Percentiles rank a stretch among this genome's conserved stretches.
phyloP scores from a whole-genome alignment of 1,140 invertebrate genomes.

The Steinernema khuongi region DNA sequence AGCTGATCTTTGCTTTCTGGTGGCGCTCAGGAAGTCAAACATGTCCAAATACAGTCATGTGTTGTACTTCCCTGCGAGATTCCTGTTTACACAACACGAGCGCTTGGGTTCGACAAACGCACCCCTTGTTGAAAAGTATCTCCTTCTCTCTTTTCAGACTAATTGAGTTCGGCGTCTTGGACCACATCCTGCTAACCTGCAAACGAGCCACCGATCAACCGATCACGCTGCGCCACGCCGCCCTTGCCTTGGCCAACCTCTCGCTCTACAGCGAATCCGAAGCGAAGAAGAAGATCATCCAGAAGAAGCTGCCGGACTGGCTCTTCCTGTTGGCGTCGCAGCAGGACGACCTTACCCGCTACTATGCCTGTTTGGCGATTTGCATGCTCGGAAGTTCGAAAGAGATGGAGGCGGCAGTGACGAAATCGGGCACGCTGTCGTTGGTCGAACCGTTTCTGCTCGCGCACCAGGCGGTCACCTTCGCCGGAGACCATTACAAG shows the following conservation, averaged over 20 bases:
- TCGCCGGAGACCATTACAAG: slow-evolving; percentile 78
- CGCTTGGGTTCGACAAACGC: too few relatives aligned
- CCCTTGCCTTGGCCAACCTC: slow-evolving; percentile 87
- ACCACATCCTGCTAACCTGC: slow-evolving; percentile 85
- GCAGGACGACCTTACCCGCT: slow-evolving; percentile 76
- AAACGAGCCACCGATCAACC: slow-evolving; percentile 73
- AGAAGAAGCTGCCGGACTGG: slow-evolving; percentile 86
- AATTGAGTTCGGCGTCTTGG: slow-evolving; percentile 63
- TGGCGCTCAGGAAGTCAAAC: too few relatives aligned
- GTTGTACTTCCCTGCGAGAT: too few relatives aligned
- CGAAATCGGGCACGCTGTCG: slow-evolving; percentile 86
- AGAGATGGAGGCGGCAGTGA: slow-evolving; percentile 90
- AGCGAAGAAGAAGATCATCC: slow-evolving; percentile 95
- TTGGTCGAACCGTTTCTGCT: slow-evolving; percentile 93
- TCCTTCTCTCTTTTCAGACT: slow-evolving; percentile 43
- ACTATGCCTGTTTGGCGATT: slow-evolving; percentile 95
- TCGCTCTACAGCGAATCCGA: slow-evolving; percentile 91
- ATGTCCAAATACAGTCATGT: too few relatives aligned
- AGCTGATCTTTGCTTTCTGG: too few relatives aligned
- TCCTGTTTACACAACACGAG: too few relatives aligned
- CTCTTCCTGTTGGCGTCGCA: slow-evolving; percentile 93
- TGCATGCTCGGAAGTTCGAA: slow-evolving; percentile 93
- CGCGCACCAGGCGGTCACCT: slow-evolving; percentile 84
- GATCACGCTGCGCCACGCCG: slow-evolving; percentile 69
- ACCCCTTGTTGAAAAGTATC: neutral